Conservation (phyloP, 2,888 invertebrate genomes). For the Dicyrtomina minuta region DNA sequence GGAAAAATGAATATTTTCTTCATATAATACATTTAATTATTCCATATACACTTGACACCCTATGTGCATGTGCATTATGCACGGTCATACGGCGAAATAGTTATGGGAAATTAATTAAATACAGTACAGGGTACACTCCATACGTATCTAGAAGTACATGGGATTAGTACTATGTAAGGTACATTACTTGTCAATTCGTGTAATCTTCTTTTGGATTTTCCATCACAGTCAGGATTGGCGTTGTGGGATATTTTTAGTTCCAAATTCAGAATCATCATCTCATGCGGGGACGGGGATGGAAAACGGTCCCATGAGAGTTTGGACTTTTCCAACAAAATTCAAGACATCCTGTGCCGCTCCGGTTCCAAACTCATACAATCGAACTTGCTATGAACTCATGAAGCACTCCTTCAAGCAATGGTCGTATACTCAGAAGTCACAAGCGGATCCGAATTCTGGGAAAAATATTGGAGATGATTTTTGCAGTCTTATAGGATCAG, state of each 20-base stretch:
- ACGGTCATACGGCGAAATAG: no score
- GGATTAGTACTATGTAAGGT: no score
- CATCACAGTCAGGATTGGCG: slow-evolving; percentile 11
- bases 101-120: no score
- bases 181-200: no score
- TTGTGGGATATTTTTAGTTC: slow-evolving; percentile 16
- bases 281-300: background rate
- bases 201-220: background rate
- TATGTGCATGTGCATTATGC: no score
- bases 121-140: no score
- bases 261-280: background rate
- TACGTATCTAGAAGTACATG: no score
- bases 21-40: background rate
- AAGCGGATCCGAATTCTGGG: slow-evolving; percentile 3
- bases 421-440: background rate
- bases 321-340: slow-evolving; percentile 22
- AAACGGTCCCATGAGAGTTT: background rate
- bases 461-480: slow-evolving; percentile 18
- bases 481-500: background rate
- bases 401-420: slow-evolving; percentile 5
- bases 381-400: slow-evolving; percentile 20
- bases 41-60: background rate
- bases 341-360: slow-evolving; percentile 13
- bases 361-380: slow-evolving; percentile 6
- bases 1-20: background rate